Evolutionary conservation across 2,113 vertebrate genomes (phyloP).

Genomic region (Oenanthe melanoleuca): DNA sequence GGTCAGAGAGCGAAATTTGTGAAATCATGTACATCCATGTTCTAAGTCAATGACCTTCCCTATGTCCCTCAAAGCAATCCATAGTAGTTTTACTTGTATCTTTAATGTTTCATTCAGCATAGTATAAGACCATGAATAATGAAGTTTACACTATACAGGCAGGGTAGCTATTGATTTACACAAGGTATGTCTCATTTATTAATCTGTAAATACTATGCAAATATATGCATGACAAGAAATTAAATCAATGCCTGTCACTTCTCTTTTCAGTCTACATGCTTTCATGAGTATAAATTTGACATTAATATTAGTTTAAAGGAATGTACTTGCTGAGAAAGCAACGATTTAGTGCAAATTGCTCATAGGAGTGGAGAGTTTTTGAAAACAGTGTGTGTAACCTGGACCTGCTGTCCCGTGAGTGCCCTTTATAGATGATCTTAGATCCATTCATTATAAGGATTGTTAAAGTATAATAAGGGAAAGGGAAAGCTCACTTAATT

Average conservation of each 20-base stretch:
- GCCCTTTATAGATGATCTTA: neutral
- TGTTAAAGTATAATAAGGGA: neutral
- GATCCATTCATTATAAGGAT: neutral
- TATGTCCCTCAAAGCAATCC: neutral
- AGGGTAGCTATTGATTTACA: conserved; percentile 42
- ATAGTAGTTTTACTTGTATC: neutral
- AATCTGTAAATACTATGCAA: conserved; percentile 37
- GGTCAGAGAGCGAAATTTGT: neutral
- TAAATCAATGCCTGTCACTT: conserved; percentile 40
- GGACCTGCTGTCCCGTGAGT: neutral
- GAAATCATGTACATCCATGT: neutral
- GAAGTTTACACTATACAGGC: neutral
- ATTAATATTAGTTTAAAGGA: conserved; percentile 18
- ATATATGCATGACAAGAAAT: conserved; percentile 28
- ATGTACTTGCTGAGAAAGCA: conserved; percentile 35
- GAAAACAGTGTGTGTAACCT: neutral
- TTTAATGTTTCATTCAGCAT: conserved; percentile 26
- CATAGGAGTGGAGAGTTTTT: neutral
- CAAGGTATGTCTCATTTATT: conserved; percentile 12
- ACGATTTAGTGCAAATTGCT: neutral
- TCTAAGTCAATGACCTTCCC: neutral
- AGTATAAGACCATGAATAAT: neutral
- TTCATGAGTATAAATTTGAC: conserved; percentile 8
- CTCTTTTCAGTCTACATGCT: neutral
- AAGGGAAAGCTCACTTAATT: neutral